A percentile compares a stretch with the other conserved stretches of the same genome.
These are phyloP conservation scores for Drosophila ustulata DNA, from an alignment of 2,888 invertebrate species.

Conservation along the genomic window DNA sequence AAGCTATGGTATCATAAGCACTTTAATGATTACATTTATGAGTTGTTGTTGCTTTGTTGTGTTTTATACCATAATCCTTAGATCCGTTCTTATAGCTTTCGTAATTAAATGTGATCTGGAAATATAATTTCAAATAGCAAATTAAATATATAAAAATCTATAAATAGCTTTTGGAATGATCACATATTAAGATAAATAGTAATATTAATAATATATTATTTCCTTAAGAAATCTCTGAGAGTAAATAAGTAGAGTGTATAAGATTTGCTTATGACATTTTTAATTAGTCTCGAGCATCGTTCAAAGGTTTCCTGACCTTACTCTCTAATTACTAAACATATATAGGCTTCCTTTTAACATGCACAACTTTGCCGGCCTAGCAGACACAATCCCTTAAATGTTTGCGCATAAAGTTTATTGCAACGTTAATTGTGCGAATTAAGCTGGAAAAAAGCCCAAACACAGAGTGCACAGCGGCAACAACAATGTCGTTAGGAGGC, in stretches of 20 bases:
- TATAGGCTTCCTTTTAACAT: conserved; percentile 1
- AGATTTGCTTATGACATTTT: not conserved
- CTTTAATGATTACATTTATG: conserved; percentile 3
- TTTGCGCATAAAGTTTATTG: conserved; percentile 64
- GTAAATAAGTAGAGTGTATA: no score
- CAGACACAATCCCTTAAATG: conserved; percentile 45
- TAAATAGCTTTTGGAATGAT: no score
- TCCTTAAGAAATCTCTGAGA: no score
- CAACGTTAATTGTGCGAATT: conserved; percentile 71
- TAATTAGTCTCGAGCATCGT: not conserved
- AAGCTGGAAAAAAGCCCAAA: conserved; percentile 36
- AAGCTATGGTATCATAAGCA: not conserved
- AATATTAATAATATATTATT: not conserved
- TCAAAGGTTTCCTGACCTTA: conserved; percentile 12
- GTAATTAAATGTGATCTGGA: not conserved
- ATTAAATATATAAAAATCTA: not conserved
- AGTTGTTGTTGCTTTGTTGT: not conserved
- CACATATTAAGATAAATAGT: no score
- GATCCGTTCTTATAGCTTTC: not conserved
- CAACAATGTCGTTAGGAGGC: conserved; percentile 14
- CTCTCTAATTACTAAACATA: conserved; percentile 5
- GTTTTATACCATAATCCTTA: not conserved
- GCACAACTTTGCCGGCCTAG: not conserved
- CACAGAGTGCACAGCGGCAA: conserved; percentile 33
- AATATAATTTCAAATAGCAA: not conserved